Evolutionary conservation across 2,888 invertebrate genomes (phyloP), one percentile per base, ranked within the genome.

Genomic region (Nephrocerus scutellatus): DNA sequence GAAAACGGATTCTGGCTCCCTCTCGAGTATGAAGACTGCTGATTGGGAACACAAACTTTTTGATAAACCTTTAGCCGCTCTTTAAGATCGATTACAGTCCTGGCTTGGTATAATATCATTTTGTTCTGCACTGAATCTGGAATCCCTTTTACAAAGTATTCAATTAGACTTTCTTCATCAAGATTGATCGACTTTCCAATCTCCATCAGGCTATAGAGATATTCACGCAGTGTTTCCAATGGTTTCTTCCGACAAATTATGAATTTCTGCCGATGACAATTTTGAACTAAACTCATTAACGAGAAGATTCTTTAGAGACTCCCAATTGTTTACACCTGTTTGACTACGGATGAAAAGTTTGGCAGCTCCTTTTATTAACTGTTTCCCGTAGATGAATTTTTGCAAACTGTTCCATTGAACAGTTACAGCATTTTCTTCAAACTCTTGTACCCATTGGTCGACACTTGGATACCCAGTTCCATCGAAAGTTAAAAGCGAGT

Each of bases 131-230:
- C n/a, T n/a, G n/a, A n/a, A n/a, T n/a, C n/a, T n/a, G n/a, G n/a
- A n/a, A 36, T 36, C 2, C 39, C 39, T 9, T 42, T 28, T 8
- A 30, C 22, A 14, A 38, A 46, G 12, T 43, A 41, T 12, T 36
- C 46, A 7, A 43, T 39, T 4, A 38, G 14, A 22, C 41, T 46
- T 39, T 43, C 38, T 5, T 46, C 43, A 25, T 46, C 46, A 10
- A 41, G 10, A 7, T 29, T 22, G n/a, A 41, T 44, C 16, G 31
- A n/a, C n/a, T 36, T 46, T 4, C 31, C 43, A 6, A 41, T 30
- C 30, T 41, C 43, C 9, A 33, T 36, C 5, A 43, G 20, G 6
- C 16, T 18, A 28, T 46, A 43, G 1, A 43, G 21, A 23, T 42
- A 45, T 21, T 46, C 46, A 10, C 19, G 21, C 9, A 40, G 19